phyloP scores from a whole-genome alignment of 2,888 invertebrate genomes.

The Ariolimax columbianus region DNA sequence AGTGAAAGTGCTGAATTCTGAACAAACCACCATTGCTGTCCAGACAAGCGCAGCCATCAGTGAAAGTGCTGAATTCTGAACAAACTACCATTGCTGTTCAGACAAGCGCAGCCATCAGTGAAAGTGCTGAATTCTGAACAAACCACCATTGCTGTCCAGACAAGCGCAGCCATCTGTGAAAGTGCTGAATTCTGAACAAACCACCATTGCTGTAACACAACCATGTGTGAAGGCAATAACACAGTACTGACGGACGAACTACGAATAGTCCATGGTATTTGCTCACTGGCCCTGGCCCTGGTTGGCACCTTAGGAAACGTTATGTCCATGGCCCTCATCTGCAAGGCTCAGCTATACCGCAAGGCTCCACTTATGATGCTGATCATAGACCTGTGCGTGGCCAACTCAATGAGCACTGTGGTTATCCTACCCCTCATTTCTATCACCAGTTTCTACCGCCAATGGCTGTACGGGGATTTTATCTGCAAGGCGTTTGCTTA shows the following conservation, averaged over 20 bases:
- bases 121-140: too few species aligned
- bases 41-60: too few species aligned
- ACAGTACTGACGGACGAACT: neutral
- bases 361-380: constrained; percentile 26
- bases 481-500: constrained; percentile 31
- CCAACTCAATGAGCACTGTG: constrained; percentile 29
- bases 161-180: too few species aligned
- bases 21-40: too few species aligned
- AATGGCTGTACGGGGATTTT: constrained; percentile 1
- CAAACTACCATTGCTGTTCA: too few species aligned
- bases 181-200: too few species aligned
- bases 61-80: too few species aligned
- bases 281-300: neutral
- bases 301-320: constrained; percentile 35
- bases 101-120: too few species aligned
- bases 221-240: constrained; percentile 4
- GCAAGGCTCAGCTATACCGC: neutral
- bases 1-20: too few species aligned
- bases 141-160: too few species aligned
- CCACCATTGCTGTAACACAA: too few species aligned
- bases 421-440: constrained; percentile 23
- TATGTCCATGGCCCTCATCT: constrained; percentile 28
- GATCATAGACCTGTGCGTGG: constrained; percentile 32
- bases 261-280: neutral
- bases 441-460: neutral